A percentile compares a stretch with the other conserved stretches of the same genome.
These are phyloP conservation scores for Anagrus nilaparvatae DNA, from an alignment of 1,140 invertebrate species.

Conservation along the genomic window DNA sequence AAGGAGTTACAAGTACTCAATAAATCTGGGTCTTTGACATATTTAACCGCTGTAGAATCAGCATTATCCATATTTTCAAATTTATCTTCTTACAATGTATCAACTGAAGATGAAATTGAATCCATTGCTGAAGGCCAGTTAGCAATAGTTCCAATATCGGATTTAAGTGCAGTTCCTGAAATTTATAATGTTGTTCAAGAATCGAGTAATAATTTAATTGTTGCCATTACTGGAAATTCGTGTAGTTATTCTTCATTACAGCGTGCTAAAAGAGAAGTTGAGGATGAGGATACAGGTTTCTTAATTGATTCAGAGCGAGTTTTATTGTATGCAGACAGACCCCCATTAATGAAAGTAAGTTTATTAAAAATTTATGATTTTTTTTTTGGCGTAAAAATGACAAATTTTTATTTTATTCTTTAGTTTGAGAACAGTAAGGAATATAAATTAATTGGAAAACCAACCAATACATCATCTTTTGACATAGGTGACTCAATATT, in stretches of 20 bases:
- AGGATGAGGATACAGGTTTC: conserved; percentile 11
- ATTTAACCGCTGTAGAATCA: conserved; percentile 27
- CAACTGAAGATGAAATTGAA: conserved; percentile 21
- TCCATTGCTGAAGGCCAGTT: conserved; percentile 23
- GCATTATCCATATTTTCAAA: conserved; percentile 25
- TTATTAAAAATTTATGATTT: conserved; percentile 1
- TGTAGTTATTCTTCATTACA: conserved; percentile 23
- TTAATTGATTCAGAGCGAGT: conserved; percentile 14
- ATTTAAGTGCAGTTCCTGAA: conserved; percentile 28
- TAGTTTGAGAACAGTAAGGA: neutral
- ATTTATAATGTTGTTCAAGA: conserved; percentile 24
- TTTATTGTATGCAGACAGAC: conserved; percentile 24
- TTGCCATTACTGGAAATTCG: conserved; percentile 29
- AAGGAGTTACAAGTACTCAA: conserved; percentile 22
- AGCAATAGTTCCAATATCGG: conserved; percentile 16
- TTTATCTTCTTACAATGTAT: conserved; percentile 25
- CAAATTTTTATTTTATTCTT: conserved; percentile 4
- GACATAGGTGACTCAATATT: no score
- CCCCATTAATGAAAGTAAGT: conserved; percentile 23
- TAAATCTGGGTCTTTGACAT: conserved; percentile 19
- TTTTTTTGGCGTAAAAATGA: neutral
- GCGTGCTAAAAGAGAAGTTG: conserved; percentile 23
- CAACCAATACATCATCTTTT: neutral
- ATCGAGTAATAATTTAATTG: conserved; percentile 23
- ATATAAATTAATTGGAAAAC: conserved; percentile 1